Conservation (phyloP, 2,888 invertebrate species). For the Phorcus lineatus region DNA sequence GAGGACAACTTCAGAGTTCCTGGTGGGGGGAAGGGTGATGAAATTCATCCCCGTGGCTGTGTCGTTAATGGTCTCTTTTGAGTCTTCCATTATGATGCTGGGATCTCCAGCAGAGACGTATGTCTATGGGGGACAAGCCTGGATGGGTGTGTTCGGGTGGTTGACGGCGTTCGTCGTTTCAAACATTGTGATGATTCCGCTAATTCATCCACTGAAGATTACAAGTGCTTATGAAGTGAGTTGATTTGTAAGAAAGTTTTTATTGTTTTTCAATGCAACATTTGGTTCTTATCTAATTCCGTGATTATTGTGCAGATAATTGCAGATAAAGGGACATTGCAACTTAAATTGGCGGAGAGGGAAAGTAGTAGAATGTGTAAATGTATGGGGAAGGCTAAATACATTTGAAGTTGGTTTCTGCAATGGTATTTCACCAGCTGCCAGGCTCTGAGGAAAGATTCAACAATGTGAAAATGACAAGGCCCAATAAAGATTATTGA, state of each 20-base stretch:
- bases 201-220: constrained; percentile 56
- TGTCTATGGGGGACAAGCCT: constrained; percentile 54
- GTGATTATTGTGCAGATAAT: too few relatives aligned
- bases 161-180: constrained; percentile 48
- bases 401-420: too few relatives aligned
- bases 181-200: constrained; percentile 48
- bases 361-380: neutral
- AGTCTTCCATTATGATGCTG: constrained; percentile 65
- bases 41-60: constrained; percentile 57
- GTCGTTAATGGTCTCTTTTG: constrained; percentile 63
- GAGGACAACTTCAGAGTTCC: constrained; percentile 50
- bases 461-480: too few relatives aligned
- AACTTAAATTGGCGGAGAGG: too few relatives aligned
- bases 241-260: neutral
- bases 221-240: constrained; percentile 64
- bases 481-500: too few relatives aligned
- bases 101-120: constrained; percentile 64
- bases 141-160: constrained; percentile 48
- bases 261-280: too few relatives aligned
- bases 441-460: too few relatives aligned
- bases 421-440: too few relatives aligned
- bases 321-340: too few relatives aligned
- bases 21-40: constrained; percentile 58
- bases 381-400: too few relatives aligned
- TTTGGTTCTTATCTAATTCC: too few relatives aligned